Base-by-base conservation (phyloP, 2,888 invertebrate genomes). In the Catonia carolina region DNA sequence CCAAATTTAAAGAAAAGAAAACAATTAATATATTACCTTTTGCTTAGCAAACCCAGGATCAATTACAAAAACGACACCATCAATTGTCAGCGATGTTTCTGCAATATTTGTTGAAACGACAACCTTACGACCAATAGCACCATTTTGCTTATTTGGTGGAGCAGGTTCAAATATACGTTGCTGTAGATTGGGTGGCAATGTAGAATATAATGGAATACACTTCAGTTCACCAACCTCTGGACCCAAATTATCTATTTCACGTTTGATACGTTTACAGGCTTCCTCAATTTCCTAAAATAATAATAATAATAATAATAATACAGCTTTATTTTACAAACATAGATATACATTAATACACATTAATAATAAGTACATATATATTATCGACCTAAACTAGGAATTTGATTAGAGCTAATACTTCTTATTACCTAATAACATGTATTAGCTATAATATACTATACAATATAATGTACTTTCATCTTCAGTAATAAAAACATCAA, bases 1-100 rank as follows among this genome's bases (percentile, higher is more conserved):
- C n/a, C n/a, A n/a, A n/a, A n/a, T n/a, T n/a, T n/a, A n/a, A n/a
- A n/a, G n/a, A n/a, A n/a, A 27, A 27, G 8, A 27, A 27, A 27
- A 27, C 27, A 27, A 27, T 27, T 27, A 6, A 6, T 27, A 27
- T 6, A 47, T 47, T 64, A 87, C 92, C 77, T 99, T 99, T 72
- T 99, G 99, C 70, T 99, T 99, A 0, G 98, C 95, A 75, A 99
- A 99, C 8, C 99, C 99, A 0, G 99, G 98, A 75, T 99, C 99
- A 69, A 99, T 98, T 8, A 99, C 99, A 71, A 97, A 99, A 10
- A 99, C 99, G 1, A 99, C 97, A 48, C 99, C 99, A 68, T 99
- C 99, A 67, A 99, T 99, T 4, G 99, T 99, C 20, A 99, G 74
- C 0, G 98, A 98, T 0, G 99, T 99, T 76, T 99, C 99, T 0